Conservation (phyloP, 2,113 vertebrate species). For the Lepidothrix coronata region DNA sequence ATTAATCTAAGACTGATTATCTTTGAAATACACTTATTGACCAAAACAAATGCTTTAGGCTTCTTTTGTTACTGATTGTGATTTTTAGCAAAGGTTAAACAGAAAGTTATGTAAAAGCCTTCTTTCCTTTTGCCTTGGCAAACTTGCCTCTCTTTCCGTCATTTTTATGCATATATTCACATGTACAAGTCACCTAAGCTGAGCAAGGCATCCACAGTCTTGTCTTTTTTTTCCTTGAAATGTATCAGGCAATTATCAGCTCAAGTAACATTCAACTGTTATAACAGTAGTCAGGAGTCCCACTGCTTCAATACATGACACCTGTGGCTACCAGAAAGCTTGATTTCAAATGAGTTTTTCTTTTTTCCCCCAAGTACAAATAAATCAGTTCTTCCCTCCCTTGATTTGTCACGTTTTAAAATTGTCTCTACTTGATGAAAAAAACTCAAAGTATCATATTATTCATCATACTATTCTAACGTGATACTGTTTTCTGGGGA, state of each 20-base stretch:
- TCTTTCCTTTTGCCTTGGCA: neutral
- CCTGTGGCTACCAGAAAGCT: neutral
- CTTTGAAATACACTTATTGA: neutral
- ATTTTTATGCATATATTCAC: neutral
- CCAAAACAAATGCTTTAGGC: neutral
- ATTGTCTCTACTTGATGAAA: neutral
- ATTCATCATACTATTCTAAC: neutral
- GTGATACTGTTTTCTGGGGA: neutral
- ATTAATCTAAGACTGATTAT: neutral
- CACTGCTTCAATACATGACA: neutral
- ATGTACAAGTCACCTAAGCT: neutral
- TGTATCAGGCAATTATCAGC: neutral
- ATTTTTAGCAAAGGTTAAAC: neutral
- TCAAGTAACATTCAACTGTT: neutral
- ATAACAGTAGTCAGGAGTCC: neutral
- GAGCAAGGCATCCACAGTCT: neutral
- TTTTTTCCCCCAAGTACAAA: neutral
- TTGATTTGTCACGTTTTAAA: neutral
- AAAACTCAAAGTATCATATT: neutral
- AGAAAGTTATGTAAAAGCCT: neutral
- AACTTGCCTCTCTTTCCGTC: neutral
- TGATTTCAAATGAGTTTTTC: neutral
- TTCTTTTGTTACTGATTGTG: neutral
- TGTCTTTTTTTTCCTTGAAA: neutral
- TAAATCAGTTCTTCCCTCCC: neutral